A percentile compares a stretch with the other conserved stretches of the same genome.
Conservation (phyloP, 2,113 vertebrate genomes). For the Apaloderma vittatum region DNA sequence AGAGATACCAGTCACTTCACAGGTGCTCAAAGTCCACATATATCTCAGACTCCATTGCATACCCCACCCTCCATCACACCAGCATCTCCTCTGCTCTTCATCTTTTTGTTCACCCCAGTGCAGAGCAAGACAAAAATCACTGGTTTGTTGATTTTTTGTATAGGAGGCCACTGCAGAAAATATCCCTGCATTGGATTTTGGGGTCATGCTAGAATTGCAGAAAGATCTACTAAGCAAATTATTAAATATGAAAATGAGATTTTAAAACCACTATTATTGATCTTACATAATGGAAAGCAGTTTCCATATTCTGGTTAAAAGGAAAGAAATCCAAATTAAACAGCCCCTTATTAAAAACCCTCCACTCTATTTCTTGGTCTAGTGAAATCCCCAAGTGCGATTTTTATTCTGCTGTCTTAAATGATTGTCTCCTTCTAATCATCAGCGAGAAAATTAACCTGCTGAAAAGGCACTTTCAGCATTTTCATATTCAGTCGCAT, state of each 20-base stretch:
- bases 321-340: constrained; percentile 32
- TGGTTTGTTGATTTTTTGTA: background rate
- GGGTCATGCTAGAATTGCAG: background rate
- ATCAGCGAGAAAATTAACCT: constrained; percentile 39
- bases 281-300: constrained; percentile 40
- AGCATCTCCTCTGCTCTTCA: background rate
- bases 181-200: background rate
- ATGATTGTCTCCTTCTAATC: constrained; percentile 64
- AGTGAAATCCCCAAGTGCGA: constrained; percentile 9
- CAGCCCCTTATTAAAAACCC: constrained; percentile 34
- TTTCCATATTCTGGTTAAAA: background rate
- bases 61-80: background rate
- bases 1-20: background rate
- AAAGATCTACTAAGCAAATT: background rate
- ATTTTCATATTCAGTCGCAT: constrained; percentile 30
- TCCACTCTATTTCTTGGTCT: constrained; percentile 49
- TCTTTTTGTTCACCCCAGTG: background rate
- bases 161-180: background rate
- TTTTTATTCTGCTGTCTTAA: constrained; percentile 65
- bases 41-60: accelerated
- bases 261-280: background rate
- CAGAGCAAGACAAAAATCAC: background rate
- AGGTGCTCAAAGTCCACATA: background rate
- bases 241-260: constrained; percentile 24
- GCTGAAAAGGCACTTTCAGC: constrained; percentile 49